Evolutionary conservation across 1,140 invertebrate genomes (phyloP).

Genomic region (Agrypnia vestita): DNA sequence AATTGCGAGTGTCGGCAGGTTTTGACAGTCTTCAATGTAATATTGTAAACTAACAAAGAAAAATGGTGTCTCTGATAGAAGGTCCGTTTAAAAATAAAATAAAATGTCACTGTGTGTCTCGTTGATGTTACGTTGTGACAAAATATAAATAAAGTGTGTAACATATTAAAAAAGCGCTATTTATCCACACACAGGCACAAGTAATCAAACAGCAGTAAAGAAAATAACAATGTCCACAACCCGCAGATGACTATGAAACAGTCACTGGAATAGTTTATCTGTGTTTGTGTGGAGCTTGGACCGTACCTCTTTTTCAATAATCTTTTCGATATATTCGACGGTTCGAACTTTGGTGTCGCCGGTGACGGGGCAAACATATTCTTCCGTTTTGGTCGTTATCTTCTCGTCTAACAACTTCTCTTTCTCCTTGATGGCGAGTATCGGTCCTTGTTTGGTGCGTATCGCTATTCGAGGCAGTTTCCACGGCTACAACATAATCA

Average conservation of each 20-base stretch:
- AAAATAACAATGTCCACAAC: constrained; percentile 65
- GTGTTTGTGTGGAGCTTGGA: constrained; percentile 53
- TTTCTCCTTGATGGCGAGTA: constrained; percentile 88
- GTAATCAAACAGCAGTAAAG: constrained; percentile 52
- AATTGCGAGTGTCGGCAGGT: too few relatives aligned
- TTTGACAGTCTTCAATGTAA: too few relatives aligned
- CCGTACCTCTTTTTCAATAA: constrained; percentile 94
- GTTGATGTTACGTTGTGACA: neutral
- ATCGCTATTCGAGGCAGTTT: constrained; percentile 85
- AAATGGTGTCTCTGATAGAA: too few relatives aligned
- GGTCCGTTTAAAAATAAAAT: too few relatives aligned
- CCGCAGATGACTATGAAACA: constrained; percentile 62
- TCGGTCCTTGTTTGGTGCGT: constrained; percentile 84
- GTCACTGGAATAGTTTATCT: constrained; percentile 24
- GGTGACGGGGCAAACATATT: constrained; percentile 88
- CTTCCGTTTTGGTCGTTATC: constrained; percentile 88
- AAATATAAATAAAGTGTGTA: constrained; percentile 17
- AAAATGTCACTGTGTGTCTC: neutral
- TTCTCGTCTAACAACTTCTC: constrained; percentile 92
- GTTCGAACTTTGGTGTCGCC: constrained; percentile 90
- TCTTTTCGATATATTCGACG: constrained; percentile 94
- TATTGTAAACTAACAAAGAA: too few relatives aligned
- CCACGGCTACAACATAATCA: constrained; percentile 64
- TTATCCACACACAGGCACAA: constrained; percentile 37
- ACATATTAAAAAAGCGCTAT: constrained; percentile 35